Evolutionary conservation across 2,888 invertebrate genomes (phyloP), one percentile per base, ranked within the genome.

Genomic region (Euspilapteryx auroguttella): DNA sequence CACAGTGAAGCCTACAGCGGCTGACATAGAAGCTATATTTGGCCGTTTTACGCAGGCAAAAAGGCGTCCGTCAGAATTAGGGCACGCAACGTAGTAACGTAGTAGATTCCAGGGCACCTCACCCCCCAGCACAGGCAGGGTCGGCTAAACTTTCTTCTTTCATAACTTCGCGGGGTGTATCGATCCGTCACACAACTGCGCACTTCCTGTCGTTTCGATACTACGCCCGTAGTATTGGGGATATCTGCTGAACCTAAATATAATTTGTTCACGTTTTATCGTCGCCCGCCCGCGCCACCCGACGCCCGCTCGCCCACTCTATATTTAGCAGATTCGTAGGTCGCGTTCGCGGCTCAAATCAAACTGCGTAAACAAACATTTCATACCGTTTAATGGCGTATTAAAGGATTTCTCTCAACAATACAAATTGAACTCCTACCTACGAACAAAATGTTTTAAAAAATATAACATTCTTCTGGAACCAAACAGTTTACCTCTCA

Each of bases 151-250:
- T 73, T 69, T 61, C 69, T 65, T 64, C 65, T 73, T 73, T 73
- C 73, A 73, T 71, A 73, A 73, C 69, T 71, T 66, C 56, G 66
- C 59, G 61, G 58, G 61, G 48, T 43, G 63, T 71, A 73, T 73
- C 65, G 73, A 73, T 73, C 73, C 73, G 62, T 59, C 64, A 62
- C n/a, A n/a, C 55, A 64, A 65, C 66, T 69, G 68, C 71, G 71
- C 71, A 63, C 65, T 66, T 68, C 65, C 65, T 61, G 58, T 58
- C 54, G 52, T 56, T 57, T 47, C 51, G 13, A 24, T 28, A 28
- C 28, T 24, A 24, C 15, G 17, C 21, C 24, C 13, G 4, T 24
- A 4, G 21, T 23, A 29, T 13, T 25, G 25, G 23, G 10, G 29
- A 23, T 13, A 14, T 20, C 9, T 25, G 8, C 25, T 29, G 21